Evolutionary conservation across 1,140 invertebrate genomes (phyloP), one percentile per base, ranked within the genome.

Genomic region (Adelges cooleyi): DNA sequence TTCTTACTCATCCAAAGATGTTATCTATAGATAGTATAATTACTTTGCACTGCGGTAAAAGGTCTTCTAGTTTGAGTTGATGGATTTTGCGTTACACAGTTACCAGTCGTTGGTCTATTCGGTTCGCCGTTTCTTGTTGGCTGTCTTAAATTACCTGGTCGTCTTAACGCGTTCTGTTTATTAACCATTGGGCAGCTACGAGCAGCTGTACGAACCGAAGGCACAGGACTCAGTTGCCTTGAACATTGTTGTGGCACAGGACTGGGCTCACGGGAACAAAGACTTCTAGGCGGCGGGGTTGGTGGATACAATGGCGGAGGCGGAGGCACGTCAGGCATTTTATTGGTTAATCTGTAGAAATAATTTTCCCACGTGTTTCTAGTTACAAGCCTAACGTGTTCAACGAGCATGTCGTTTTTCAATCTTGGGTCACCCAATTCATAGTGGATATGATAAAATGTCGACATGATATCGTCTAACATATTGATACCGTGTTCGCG

Each of bases 371-470:
- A 56, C 2, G 53, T 56, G 29, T 56, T 56, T 44, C 38, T 42
- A n/a, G 53, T 56, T 17, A 56, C 44, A 2, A 56, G 10, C 18
- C 29, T 56, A 2, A 56, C 38, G 17, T 56, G 53, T 17, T 56
- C 53, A 8, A 27, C 1, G 17, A 56, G 53, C 22, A 56, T 17
- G 18, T 56, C 53, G 6, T 27, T 44, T 18, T 56, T 56, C 0
- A 56, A 15, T 13, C 53, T 18, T 44, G 53, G 53, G 44, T 56
- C 53, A 13, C 53, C 53, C 6, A 56, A n/a, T 3, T 56, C 53
- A 9, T 56, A 56, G 10, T 56, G 53, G 25, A 56, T 56, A 13
- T 56, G 53, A 44, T 44, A 42, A 1, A 56, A 18, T 17, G 38
- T 44, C 1, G 53, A 40, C 40, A 56, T 44, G 4, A 56, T 44